Evolutionary conservation across 2,888 invertebrate genomes (phyloP).

Genomic region (Lamellibrachia satsuma): DNA sequence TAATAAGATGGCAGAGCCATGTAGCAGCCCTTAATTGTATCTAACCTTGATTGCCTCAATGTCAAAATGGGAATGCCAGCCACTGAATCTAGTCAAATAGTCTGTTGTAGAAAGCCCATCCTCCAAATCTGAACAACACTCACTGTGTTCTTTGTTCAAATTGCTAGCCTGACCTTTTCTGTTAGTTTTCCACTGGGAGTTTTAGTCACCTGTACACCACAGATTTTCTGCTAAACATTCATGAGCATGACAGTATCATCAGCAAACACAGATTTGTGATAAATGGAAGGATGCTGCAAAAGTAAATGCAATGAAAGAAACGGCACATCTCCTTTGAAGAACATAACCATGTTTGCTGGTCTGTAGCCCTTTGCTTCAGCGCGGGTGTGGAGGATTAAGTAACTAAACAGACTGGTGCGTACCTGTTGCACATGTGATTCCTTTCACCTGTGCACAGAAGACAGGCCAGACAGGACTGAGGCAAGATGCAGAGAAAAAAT

Average conservation of each 20-base stretch:
- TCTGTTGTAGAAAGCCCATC: neutral
- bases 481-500: neutral
- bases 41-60: neutral
- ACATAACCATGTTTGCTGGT: neutral
- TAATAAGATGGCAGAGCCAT: neutral
- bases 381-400: neutral
- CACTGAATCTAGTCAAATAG: neutral
- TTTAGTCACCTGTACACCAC: neutral
- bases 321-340: conserved; percentile 1
- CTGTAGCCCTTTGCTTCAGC: neutral
- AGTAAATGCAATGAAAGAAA: conserved; percentile 3
- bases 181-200: neutral
- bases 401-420: neutral
- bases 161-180: neutral
- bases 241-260: neutral
- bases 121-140: neutral
- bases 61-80: neutral
- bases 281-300: neutral
- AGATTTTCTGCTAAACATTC: neutral
- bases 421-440: neutral
- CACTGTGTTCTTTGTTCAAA: neutral
- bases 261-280: neutral
- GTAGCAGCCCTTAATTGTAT: neutral
- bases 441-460: neutral
- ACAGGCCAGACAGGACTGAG: neutral